Conservation (phyloP, 2,113 vertebrate species). For the Scortum barcoo region DNA sequence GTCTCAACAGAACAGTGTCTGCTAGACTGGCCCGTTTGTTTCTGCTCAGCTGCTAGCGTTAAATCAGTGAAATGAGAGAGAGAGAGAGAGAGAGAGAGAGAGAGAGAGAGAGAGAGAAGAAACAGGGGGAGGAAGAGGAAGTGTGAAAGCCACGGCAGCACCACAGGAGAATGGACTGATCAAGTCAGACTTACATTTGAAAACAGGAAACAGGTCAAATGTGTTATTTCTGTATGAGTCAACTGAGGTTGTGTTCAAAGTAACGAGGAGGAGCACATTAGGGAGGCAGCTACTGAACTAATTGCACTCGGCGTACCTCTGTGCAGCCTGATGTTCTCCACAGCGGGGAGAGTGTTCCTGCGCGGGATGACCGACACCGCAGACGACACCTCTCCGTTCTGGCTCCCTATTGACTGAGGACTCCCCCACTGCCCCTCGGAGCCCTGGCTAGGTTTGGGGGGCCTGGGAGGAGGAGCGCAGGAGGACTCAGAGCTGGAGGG, state of each 20-base stretch:
- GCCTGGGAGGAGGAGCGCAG: constrained; percentile 89
- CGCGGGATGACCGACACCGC: constrained; percentile 91
- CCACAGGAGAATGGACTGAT: constrained; percentile 26
- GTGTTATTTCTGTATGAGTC: constrained; percentile 3
- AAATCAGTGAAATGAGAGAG: constrained; percentile 59
- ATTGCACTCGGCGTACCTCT: constrained; percentile 87
- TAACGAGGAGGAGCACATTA: background rate
- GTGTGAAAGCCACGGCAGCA: constrained; percentile 17
- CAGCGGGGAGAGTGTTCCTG: constrained; percentile 94
- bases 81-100: constrained; percentile 35
- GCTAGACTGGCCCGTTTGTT: constrained; percentile 76
- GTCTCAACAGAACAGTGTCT: constrained; percentile 71
- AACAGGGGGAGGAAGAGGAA: constrained; percentile 32
- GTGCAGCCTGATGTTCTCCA: constrained; percentile 95
- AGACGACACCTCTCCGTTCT: constrained; percentile 83
- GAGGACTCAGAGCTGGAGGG: constrained; percentile 86
- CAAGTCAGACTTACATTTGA: constrained; percentile 26
- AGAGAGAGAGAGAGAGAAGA: constrained; percentile 24
- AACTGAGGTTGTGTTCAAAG: background rate
- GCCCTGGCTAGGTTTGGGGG: constrained; percentile 91
- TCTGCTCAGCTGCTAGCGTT: constrained; percentile 69
- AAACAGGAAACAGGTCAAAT: constrained; percentile 65
- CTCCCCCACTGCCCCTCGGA: constrained; percentile 91
- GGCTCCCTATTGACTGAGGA: constrained; percentile 85
- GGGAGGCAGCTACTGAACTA: background rate